These are phyloP conservation scores for Acanthochromis polyacanthus DNA, from an alignment of 2,113 vertebrate genomes.

Conservation along the genomic window DNA sequence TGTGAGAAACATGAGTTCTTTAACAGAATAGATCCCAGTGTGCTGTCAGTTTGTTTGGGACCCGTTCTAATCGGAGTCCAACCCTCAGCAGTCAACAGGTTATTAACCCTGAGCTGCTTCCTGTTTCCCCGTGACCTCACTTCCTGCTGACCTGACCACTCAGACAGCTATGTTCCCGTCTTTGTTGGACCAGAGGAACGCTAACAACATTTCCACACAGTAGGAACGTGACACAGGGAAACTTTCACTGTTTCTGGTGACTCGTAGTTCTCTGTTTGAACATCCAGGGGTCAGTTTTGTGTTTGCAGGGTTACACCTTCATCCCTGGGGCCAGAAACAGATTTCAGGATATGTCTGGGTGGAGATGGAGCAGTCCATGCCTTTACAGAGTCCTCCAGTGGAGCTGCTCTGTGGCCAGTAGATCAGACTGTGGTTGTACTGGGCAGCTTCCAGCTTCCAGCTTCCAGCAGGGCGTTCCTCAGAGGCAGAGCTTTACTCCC, in stretches of 20 bases:
- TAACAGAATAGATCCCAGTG: neutral
- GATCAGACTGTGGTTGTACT: constrained; percentile 33
- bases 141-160: constrained; percentile 39
- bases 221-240: neutral
- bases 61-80: neutral
- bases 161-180: constrained; percentile 1
- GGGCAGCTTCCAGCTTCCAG: constrained; percentile 35
- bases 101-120: constrained; percentile 39
- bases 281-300: neutral
- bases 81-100: constrained; percentile 26
- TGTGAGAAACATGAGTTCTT: neutral
- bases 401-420: neutral
- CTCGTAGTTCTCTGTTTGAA: neutral
- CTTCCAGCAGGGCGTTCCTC: constrained; percentile 20
- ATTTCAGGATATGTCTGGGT: constrained; percentile 1
- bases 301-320: neutral
- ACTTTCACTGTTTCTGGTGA: constrained; percentile 2
- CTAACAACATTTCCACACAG: neutral
- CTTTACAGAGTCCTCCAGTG: constrained; percentile 11
- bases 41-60: neutral
- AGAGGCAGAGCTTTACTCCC: neutral
- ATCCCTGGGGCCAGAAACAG: too few species aligned
- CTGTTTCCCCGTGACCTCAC: constrained; percentile 51
- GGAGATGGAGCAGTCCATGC: constrained; percentile 15
- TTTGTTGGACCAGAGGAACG: constrained; percentile 34